Conservation (phyloP, 2,888 invertebrate species). For the Archaeoteleia sp. region DNA sequence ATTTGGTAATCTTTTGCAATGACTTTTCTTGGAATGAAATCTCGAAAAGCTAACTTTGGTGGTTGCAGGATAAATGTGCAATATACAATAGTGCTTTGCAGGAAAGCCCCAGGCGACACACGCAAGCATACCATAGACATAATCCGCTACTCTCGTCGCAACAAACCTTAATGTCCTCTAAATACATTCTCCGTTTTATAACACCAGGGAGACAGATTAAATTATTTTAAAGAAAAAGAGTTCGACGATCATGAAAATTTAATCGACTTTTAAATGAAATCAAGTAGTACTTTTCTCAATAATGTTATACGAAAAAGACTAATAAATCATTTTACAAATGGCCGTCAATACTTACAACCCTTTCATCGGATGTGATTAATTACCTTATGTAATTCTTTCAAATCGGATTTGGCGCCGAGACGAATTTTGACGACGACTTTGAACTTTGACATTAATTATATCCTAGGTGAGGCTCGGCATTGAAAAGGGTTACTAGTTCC, state of each 20-base stretch:
- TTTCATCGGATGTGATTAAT: constrained; percentile 28
- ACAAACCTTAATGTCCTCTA: constrained; percentile 13
- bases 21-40: constrained; percentile 32
- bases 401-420: constrained; percentile 17
- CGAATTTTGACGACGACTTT: constrained; percentile 18
- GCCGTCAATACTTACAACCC: constrained; percentile 10
- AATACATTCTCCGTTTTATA: constrained; percentile 3
- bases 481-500: constrained; percentile 12
- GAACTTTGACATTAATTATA: constrained; percentile 2
- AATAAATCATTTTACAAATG: constrained; percentile 17
- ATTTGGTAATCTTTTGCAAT: constrained; percentile 3
- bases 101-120: constrained; percentile 24
- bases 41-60: no score
- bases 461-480: constrained; percentile 3
- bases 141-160: constrained; percentile 17
- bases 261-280: background rate
- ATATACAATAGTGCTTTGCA: constrained; percentile 22
- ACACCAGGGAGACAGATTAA: constrained; percentile 4
- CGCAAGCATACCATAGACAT: constrained; percentile 24
- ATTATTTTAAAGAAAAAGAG: background rate
- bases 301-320: constrained; percentile 16
- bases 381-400: background rate
- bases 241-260: background rate
- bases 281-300: constrained; percentile 1
- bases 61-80: constrained; percentile 11